Evolutionary conservation across 1,140 invertebrate genomes (phyloP), one percentile per base, ranked within the genome.

Genomic region (Sminthurides bifidus): DNA sequence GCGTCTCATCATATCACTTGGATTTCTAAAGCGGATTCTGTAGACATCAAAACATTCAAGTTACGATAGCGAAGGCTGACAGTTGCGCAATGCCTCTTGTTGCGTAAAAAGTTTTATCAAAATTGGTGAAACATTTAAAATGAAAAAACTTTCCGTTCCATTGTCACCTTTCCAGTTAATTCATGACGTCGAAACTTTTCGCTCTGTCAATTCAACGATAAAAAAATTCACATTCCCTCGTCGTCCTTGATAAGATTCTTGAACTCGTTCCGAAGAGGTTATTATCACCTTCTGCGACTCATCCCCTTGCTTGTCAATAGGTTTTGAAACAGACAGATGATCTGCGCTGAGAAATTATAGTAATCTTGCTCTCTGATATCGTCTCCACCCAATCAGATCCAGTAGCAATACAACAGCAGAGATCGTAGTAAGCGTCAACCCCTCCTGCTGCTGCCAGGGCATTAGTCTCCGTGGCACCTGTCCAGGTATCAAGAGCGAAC

Each of bases 231-330:
- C 21, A 23, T 26, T 27, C 44, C 19, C 44, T 21, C 6, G 44
- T 48, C 44, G 44, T 26, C 44, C 44, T 48, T 48, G 44, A 48
- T 48, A 27, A 27, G 30, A 48, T 48, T 26, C 44, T 48, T 48
- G 44, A 48, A 48, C 44, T 48, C 30, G 19, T 21, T 30, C 44
- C 30, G 6, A 10, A 5, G 21, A 12, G 12, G 8, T 19, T 6
- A 43, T 19, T 8, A 6, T 43, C 19, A 19, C 8, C 41, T 14
- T 19, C 19, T 10, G 10, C 41, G 21, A 10, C 41, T 19, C 41
- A 43, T 6, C 19, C 12, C 21, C 6, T 10, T 10, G 12, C 21
- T 6, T 21, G 12, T 43, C 6, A 10, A 14, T 8, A 10, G 12
- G 12, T 10, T 10, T 21, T 10, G 41, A 19, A 43, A 43, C 6